Base-by-base conservation (phyloP, 2,797 vertebrate genomes). In the Nannoperca australis region DNA sequence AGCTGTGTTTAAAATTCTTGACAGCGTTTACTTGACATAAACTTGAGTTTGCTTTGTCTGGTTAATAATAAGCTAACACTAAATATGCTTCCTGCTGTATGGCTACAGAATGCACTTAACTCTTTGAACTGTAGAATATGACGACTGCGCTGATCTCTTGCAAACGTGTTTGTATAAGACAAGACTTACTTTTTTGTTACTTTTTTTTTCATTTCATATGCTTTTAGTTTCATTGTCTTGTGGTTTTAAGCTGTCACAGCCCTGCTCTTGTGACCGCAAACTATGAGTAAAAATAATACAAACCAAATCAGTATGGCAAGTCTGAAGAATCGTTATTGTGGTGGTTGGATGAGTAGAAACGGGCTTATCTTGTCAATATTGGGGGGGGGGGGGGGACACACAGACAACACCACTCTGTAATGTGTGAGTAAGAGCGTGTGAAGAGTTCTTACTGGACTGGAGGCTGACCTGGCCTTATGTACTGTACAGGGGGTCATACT, bases 1-100 rank as follows among this genome's bases (percentile, higher is more conserved):
- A 78, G 54, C 58, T 72, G 50, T 73, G 47, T 84, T 85, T 61
- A 60, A 84, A 73, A 70, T 79, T 65, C 10, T 66, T 79, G 20
- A 77, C 68, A 17, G 45, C 38, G 70, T 82, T 87, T 73, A 70
- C 32, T 63, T 49, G 17, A 78, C 34, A 58, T 50, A 63, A 78
- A 70, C 67, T 51, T 40, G 49, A 42, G 27, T 63, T 73, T 76
- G 3, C 20, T 36, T 14, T 61, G 18, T 61, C 34, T 22, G 6
- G 18, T 70, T 53, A 50, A 49, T 56, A 54, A 56, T 73, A 50
- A 58, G 14, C 55, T 34, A n/a, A 20, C 2, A 4, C 45, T 15
- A 24, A 56, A 44, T 51, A 36, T 74, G 13, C 62, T 15, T 54
- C 24, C 24, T 40, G 20, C 20, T 66, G 12, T 67, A 24, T 55